A percentile compares a stretch with the other conserved stretches of the same genome.
These are phyloP conservation scores for Neodiprion pinetum DNA, from an alignment of 1,140 invertebrate genomes.

Conservation along the genomic window DNA sequence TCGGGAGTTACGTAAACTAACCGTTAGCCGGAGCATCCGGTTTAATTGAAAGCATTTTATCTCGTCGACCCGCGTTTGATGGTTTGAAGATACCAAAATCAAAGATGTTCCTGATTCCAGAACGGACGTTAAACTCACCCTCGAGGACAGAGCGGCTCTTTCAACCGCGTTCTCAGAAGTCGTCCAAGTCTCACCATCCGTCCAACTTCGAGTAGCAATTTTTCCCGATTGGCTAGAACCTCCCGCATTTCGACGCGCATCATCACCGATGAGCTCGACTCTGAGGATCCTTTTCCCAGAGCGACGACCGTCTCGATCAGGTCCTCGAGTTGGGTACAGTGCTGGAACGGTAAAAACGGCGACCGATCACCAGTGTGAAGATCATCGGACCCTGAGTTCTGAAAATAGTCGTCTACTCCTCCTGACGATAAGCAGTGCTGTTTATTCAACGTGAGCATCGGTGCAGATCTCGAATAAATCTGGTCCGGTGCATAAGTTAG, in stretches of 20 bases:
- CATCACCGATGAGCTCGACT: slow-evolving; percentile 26
- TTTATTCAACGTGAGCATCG: background rate
- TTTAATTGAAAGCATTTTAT: no score
- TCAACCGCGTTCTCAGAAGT: slow-evolving; percentile 71
- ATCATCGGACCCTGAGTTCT: background rate
- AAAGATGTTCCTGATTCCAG: no score
- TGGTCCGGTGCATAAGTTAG: background rate
- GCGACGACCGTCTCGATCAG: slow-evolving; percentile 63
- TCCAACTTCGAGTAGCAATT: slow-evolving; percentile 75
- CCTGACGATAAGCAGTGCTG: background rate
- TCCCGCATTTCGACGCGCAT: slow-evolving; percentile 43
- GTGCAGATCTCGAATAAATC: background rate
- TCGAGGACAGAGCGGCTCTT: slow-evolving; percentile 66
- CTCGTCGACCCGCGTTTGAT: no score
- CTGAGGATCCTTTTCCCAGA: slow-evolving; percentile 45
- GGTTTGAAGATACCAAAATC: no score
- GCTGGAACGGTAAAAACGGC: slow-evolving; percentile 46
- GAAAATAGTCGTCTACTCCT: background rate
- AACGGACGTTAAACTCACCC: slow-evolving; percentile 25
- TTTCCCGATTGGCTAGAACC: slow-evolving; percentile 70
- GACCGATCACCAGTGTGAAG: background rate
- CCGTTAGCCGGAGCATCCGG: no score
- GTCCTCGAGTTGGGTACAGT: slow-evolving; percentile 66
- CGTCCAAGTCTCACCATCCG: slow-evolving; percentile 75
- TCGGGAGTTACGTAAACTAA: no score